Conservation (phyloP, 2,888 invertebrate species). For the Drosophila neutralis region DNA sequence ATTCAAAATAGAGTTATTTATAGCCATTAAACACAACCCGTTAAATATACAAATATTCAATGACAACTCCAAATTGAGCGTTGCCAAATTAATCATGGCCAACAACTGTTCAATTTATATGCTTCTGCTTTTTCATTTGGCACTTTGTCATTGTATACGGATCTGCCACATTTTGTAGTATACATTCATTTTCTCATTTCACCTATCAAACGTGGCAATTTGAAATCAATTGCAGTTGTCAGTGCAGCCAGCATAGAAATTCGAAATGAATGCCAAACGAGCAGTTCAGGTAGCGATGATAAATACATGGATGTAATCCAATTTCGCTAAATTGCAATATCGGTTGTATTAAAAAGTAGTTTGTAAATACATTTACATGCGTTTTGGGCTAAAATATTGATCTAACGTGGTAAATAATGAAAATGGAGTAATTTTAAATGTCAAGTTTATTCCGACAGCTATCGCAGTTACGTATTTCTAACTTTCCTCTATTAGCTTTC, state of each 20-base stretch:
- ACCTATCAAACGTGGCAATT: conserved; percentile 45
- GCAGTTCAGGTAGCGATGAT: conserved; percentile 4
- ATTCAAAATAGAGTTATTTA: background rate
- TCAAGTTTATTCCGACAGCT: background rate
- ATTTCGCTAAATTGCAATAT: background rate
- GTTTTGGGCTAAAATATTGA: conserved; percentile 5
- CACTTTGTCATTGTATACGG: conserved; percentile 51
- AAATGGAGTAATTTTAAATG: too few relatives aligned
- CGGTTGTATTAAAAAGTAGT: conserved; percentile 10
- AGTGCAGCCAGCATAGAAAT: conserved; percentile 28
- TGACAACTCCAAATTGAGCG: conserved; percentile 1
- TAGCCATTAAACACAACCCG: background rate
- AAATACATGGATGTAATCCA: conserved; percentile 12
- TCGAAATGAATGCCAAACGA: conserved; percentile 24
- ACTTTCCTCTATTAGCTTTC: background rate
- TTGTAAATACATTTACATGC: background rate
- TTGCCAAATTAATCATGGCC: conserved; percentile 2
- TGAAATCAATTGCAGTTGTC: conserved; percentile 44
- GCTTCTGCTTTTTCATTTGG: conserved; percentile 50
- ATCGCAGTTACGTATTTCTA: background rate
- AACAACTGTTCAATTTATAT: conserved; percentile 52
- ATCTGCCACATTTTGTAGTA: conserved; percentile 47
- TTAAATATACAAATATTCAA: conserved; percentile 9
- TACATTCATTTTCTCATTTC: conserved; percentile 42
- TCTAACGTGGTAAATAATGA: background rate